Evolutionary conservation across 2,888 invertebrate species (phyloP), one percentile per base, ranked within the genome.

Genomic region (Chesias legatella): DNA sequence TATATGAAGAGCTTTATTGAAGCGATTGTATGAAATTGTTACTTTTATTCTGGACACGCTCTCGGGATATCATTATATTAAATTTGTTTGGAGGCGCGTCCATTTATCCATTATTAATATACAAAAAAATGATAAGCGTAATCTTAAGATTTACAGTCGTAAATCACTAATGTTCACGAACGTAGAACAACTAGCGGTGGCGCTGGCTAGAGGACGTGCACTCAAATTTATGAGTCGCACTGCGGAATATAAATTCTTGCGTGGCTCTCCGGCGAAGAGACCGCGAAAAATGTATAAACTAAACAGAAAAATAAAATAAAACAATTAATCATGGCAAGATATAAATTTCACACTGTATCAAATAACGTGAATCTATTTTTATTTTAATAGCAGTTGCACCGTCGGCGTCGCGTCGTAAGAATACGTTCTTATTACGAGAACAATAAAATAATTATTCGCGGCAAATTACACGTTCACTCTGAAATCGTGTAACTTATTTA

Each of bases 161-260:
- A 79, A 82, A 80, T 77, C 67, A 72, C 64, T 3, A 67, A 67
- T 67, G 67, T 71, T 53, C 62, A 72, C 62, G 68, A 66, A 70
- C 74, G 67, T 73, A 73, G 73, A 75, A 77, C 79, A 79, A 79
- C 75, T 72, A 79, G 69, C 69, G 65, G 62, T 63, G 68, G 63
- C 60, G 67, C 61, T 67, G 65, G 68, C 64, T 68, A 63, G 73
- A 71, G 76, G 79, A 81, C 81, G 73, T 68, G 74, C 75, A 73
- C 75, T 73, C 75, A 77, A 79, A 85, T 84, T 85, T 85, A 85
- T 84, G 82, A 79, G 84, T 79, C 84, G 84, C 84, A 85, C 53
- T 85, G 84, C 84, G 84, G 84, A 79, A 81, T 80, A 84, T 83
- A 82, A 83, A 84, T 82, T 79, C 78, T 77, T 73, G 71, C 68